These are phyloP conservation scores for Macrostomum cliftonense DNA, from an alignment of 2,888 invertebrate species.

Conservation along the genomic window DNA sequence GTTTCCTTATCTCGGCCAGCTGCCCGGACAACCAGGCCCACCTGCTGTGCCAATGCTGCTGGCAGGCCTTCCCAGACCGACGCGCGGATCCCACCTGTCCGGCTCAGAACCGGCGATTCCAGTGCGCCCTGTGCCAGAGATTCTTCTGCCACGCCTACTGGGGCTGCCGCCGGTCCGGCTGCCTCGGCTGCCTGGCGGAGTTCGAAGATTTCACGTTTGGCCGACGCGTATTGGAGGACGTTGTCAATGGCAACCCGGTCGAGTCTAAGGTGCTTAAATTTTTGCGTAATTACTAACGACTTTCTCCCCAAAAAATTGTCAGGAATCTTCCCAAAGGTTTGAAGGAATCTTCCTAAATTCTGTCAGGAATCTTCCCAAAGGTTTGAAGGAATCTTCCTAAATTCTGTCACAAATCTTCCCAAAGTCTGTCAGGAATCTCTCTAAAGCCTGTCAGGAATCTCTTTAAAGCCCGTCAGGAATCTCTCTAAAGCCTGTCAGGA, in stretches of 20 bases:
- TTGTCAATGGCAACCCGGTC: not conserved
- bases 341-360: no score
- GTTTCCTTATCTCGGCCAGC: conserved; percentile 10
- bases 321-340: no score
- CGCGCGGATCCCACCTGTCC: conserved; percentile 11
- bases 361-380: no score
- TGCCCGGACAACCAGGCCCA: conserved; percentile 25
- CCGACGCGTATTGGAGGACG: not conserved
- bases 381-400: no score
- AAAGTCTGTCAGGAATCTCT: no score
- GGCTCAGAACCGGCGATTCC: not conserved
- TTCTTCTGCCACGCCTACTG: conserved; percentile 31
- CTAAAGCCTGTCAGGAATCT: no score
- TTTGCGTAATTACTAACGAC: no score
- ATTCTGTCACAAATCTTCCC: no score
- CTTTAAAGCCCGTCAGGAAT: no score
- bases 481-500: no score
- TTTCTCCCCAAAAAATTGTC: no score
- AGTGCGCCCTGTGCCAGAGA: conserved; percentile 21
- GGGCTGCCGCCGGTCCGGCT: conserved; percentile 27
- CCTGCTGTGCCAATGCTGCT: conserved; percentile 30
- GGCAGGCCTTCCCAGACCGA: conserved; percentile 31
- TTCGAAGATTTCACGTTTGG: conserved; percentile 20
- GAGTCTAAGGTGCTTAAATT: not conserved
- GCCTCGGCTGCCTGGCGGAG: conserved; percentile 25